Evolutionary conservation across 2,113 vertebrate species (phyloP).

Genomic region (Australoheros scitulus): DNA sequence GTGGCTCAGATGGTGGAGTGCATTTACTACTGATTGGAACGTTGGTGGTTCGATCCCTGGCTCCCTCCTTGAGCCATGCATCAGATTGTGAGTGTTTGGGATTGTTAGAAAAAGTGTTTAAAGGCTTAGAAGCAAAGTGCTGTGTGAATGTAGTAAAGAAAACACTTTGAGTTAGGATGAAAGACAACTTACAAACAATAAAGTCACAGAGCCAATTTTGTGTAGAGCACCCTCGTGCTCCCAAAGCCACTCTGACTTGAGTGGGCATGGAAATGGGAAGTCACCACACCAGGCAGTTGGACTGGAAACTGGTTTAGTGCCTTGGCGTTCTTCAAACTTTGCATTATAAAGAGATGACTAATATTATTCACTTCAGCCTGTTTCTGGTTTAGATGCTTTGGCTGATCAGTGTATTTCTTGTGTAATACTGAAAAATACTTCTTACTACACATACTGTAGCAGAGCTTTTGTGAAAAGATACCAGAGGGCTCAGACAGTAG

Average conservation of each 20-base stretch:
- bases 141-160: neutral
- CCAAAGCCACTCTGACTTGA: too few relatives aligned
- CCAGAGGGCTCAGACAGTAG: conserved; percentile 8
- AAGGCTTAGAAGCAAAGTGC: neutral
- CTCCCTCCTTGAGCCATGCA: neutral
- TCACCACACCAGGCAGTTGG: neutral
- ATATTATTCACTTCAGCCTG: too few relatives aligned
- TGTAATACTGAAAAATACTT: neutral
- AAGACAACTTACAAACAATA: neutral
- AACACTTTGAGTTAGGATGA: neutral
- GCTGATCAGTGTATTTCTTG: neutral
- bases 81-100: neutral
- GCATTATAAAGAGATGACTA: neutral
- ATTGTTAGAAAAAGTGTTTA: neutral
- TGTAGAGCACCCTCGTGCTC: neutral
- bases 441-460: neutral
- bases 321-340: neutral
- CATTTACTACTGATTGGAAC: too few relatives aligned
- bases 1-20: neutral
- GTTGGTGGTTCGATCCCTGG: neutral
- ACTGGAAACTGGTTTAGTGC: neutral
- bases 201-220: too few relatives aligned
- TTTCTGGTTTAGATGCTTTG: neutral
- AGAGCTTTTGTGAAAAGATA: conserved; percentile 3
- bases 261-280: too few relatives aligned